These are phyloP conservation scores for Drosophila oshimai DNA, from an alignment of 1,140 invertebrate species.

Conservation along the genomic window DNA sequence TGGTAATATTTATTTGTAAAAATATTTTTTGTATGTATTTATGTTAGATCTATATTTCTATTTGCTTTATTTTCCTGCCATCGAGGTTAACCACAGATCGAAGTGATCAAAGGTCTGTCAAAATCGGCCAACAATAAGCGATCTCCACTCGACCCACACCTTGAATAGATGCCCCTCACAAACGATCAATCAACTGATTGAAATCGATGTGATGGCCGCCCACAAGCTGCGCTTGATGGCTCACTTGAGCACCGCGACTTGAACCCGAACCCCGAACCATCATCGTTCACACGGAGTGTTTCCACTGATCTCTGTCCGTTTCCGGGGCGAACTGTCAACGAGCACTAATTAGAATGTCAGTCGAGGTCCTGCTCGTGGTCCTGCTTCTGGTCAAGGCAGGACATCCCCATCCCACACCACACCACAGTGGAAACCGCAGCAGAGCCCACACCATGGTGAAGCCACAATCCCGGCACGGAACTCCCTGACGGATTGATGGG, in stretches of 20 bases:
- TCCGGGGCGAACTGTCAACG: constrained; percentile 48
- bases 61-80: too few relatives aligned
- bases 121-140: not conserved
- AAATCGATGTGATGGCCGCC: constrained; percentile 37
- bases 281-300: constrained; percentile 23
- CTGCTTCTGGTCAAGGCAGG: constrained; percentile 22
- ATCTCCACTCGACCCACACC: constrained; percentile 4
- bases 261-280: constrained; percentile 1
- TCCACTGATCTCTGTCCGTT: constrained; percentile 1
- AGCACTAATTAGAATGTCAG: constrained; percentile 53
- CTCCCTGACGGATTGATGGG: constrained; percentile 67
- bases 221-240: constrained; percentile 23
- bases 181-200: constrained; percentile 12
- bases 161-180: constrained; percentile 1
- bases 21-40: too few relatives aligned
- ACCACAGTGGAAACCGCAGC: too few relatives aligned
- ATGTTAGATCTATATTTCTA: too few relatives aligned
- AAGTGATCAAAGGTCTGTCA: not conserved
- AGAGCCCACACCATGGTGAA: too few relatives aligned
- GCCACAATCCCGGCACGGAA: constrained; percentile 24
- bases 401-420: constrained; percentile 16
- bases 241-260: constrained; percentile 26
- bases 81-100: not conserved
- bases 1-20: too few relatives aligned
- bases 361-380: too few relatives aligned